phyloP scores from a whole-genome alignment of 2,113 vertebrate species.

The Gambusia affinis region DNA sequence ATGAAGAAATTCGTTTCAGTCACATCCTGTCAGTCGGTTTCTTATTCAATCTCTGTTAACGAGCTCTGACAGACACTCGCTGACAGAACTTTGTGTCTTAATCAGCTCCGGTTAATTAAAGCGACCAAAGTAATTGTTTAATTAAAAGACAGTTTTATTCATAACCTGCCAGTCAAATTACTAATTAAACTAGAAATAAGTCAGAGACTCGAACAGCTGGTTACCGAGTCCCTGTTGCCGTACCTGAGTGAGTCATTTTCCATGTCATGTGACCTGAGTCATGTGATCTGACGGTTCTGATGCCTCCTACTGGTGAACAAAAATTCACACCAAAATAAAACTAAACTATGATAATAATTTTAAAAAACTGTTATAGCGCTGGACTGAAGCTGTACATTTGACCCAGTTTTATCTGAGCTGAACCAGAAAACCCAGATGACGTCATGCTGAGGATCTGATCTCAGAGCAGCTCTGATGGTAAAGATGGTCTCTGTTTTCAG shows the following conservation, averaged over 20 bases:
- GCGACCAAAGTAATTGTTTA: too few species aligned
- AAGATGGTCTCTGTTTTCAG: conserved; percentile 23
- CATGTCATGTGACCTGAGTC: not conserved
- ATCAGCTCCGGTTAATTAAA: too few species aligned
- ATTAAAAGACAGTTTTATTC: too few species aligned
- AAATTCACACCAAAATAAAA: too few species aligned
- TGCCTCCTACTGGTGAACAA: too few species aligned
- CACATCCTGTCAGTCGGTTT: not conserved
- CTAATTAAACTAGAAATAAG: not conserved
- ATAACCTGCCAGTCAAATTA: too few species aligned
- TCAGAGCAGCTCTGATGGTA: not conserved
- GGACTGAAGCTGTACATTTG: not conserved
- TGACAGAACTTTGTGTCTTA: too few species aligned
- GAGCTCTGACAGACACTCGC: too few species aligned
- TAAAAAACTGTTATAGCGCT: too few species aligned
- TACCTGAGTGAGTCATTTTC: not conserved
- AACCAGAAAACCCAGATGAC: not conserved
- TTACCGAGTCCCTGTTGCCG: not conserved
- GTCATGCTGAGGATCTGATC: not conserved
- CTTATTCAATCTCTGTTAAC: too few species aligned
- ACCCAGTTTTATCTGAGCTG: not conserved
- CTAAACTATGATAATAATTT: too few species aligned
- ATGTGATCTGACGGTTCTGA: not conserved
- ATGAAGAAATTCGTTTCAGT: not conserved
- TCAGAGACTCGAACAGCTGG: too few species aligned